Base-by-base conservation (phyloP, 2,888 invertebrate species). In the Polymixis flavicincta region DNA sequence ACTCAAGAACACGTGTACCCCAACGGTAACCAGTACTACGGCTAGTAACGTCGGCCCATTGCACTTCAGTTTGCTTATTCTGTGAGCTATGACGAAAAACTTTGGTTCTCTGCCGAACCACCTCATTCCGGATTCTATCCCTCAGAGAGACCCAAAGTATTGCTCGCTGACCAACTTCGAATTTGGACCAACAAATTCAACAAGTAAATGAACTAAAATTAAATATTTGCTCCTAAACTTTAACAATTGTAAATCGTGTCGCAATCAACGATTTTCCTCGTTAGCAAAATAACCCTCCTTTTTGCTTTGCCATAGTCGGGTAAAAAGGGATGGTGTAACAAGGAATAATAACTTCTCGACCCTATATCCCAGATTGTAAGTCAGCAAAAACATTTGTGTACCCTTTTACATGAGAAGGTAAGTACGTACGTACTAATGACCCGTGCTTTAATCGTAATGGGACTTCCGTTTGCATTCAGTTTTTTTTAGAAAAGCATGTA, bases 311-410 rank as follows among this genome's bases (percentile, higher is more conserved):
- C 42, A 13, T 45, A 45, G 42, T 45, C 42, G 42, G 11, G 42
- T 45, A 45, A 84, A 84, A 84, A 71, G 75, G 81, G 70, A 71
- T 64, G 19, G 7, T 48, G 57, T 74, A 63, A 80, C 74, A 74
- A 74, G 71, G 66, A 42, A 55, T 68, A 54, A 85, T 82, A 80
- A 82, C 69, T 72, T 71, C 69, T 63, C 50, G 70, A 22, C 55
- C 79, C 13, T 8, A 55, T 61, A 72, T 68, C 42, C 55, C 69
- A 71, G 66, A 76, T 72, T 74, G 50, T 52, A 48, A 74, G 67
- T 82, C 50, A 64, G 69, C 70, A 74, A 85, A 84, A 79, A 79
- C 75, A 60, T 76, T 79, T 57, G 69, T 67, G 22, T 42, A 67
- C 70, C 76, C 59, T 81, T 76, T 68, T n/a, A 71, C 63, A 64